Evolutionary conservation across 2,797 vertebrate species (phyloP), one percentile per base, ranked within the genome.

Genomic region (Otolemur crassicaudatus): DNA sequence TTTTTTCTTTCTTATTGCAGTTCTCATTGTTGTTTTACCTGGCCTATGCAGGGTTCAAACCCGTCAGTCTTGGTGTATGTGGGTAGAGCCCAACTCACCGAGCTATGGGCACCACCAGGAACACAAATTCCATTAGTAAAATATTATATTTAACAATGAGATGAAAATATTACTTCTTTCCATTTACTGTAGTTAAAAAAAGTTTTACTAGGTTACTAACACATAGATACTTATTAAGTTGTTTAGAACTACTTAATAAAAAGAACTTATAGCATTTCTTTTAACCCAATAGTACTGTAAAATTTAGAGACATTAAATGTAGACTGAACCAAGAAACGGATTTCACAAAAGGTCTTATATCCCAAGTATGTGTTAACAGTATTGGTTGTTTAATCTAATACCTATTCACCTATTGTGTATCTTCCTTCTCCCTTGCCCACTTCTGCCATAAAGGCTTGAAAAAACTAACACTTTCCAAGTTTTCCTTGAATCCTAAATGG

Each of bases 151-250:
- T 72, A 89, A 82, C 29, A 90, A 65, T 76, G 25, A 84, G 25
- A 79, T 46, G 22, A 94, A 87, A 94, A 43, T 46, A 53, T 49
- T 61, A 60, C 61, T 61, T 76, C 23, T 93, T 84, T 95, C 23
- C 22, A 82, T 56, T 75, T 85, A 69, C 40, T 56, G 16, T 37
- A 56, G 58, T 90, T 84, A 10, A 20, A 75, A 11, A 85, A 93
- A 91, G 73, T 69, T 7, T n/a, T 43, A 80, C 3, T 69, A 76
- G 69, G 25, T 49, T 87, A 34, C 37, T 65, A 88, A 27, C 20
- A 27, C 34, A 69, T 31, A 79, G 31, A 76, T 27, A 75, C 53
- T 43, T 53, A 86, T 23, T 46, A 88, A 27, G 27, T 70, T 46
- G 69, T 58, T 76, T 76, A 69, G n/a, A 43, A 27, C 9, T 75